A percentile compares a stretch with the other conserved stretches of the same genome.
phyloP scores from a whole-genome alignment of 1,140 invertebrate genomes.

The Xylocopa sonorina region DNA sequence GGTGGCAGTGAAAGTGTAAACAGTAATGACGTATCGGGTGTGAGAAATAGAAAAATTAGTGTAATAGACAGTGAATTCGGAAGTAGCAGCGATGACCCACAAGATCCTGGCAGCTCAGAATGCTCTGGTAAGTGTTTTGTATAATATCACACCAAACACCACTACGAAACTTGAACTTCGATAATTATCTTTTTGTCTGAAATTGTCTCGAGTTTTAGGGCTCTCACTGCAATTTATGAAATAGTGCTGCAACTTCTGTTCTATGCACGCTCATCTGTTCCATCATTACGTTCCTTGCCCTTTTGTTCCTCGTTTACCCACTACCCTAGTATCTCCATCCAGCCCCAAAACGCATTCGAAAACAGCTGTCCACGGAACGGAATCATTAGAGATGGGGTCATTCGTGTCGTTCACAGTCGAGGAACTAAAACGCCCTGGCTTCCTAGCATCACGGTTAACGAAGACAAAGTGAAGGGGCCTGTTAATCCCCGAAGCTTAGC shows the following conservation, averaged over 20 bases:
- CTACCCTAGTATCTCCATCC: not conserved
- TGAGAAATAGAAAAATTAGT: no score
- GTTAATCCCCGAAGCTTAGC: slow-evolving; percentile 20
- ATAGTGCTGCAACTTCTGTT: not conserved
- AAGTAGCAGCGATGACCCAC: no score
- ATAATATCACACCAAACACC: no score
- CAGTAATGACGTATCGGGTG: no score
- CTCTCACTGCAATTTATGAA: no score
- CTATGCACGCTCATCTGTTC: not conserved
- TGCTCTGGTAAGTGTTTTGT: no score
- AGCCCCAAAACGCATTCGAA: not conserved
- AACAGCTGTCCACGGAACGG: slow-evolving; percentile 16
- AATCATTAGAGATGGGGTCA: slow-evolving; percentile 13
- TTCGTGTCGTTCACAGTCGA: slow-evolving; percentile 5
- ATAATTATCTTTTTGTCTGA: no score
- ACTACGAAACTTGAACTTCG: no score
- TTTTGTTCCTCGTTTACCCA: slow-evolving; percentile 3
- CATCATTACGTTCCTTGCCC: not conserved
- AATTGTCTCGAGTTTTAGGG: no score
- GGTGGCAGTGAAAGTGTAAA: no score
- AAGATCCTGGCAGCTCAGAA: no score
- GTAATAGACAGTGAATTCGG: no score
- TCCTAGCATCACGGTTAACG: slow-evolving; percentile 5
- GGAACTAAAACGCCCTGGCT: not conserved
- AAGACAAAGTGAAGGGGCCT: slow-evolving; percentile 19